Percentiles rank a stretch among this genome's conserved stretches.
Conservation (phyloP, 2,113 vertebrate species). For the Amphiprion ocellaris region DNA sequence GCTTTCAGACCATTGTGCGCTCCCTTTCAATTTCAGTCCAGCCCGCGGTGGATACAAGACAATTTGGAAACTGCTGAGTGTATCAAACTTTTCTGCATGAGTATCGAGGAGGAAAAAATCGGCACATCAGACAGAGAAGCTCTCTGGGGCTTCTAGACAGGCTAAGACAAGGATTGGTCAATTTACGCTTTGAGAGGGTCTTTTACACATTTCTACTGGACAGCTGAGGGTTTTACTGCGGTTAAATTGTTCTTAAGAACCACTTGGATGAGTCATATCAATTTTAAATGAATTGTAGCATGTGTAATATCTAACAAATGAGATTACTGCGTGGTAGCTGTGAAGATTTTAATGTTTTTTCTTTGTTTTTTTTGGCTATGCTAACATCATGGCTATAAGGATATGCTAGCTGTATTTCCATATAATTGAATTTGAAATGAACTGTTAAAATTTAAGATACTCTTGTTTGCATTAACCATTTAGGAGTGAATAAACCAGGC, state of each 20-base stretch:
- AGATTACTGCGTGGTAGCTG: neutral
- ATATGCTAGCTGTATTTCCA: no score
- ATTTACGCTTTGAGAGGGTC: slow-evolving; percentile 31
- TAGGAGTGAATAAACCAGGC: no score
- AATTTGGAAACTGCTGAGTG: slow-evolving; percentile 70
- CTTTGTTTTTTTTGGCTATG: no score
- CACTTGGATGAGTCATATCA: slow-evolving; percentile 11
- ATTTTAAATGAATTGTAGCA: neutral
- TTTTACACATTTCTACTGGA: slow-evolving; percentile 11
- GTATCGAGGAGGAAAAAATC: slow-evolving; percentile 36
- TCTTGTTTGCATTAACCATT: no score
- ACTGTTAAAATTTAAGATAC: no score
- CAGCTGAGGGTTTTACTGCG: neutral
- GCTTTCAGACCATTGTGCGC: slow-evolving; percentile 57
- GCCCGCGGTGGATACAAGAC: slow-evolving; percentile 42
- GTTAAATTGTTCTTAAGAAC: slow-evolving; percentile 29
- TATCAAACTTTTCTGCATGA: slow-evolving; percentile 59
- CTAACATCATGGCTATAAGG: no score
- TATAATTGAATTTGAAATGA: no score
- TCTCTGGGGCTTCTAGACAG: slow-evolving; percentile 29
- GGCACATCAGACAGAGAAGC: slow-evolving; percentile 42
- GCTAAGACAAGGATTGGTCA: slow-evolving; percentile 41
- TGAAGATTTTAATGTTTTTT: neutral
- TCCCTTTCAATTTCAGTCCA: slow-evolving; percentile 51
- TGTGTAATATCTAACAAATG: no score